Conservation (phyloP, 2,888 invertebrate species). For the Ethmia dodecea region DNA sequence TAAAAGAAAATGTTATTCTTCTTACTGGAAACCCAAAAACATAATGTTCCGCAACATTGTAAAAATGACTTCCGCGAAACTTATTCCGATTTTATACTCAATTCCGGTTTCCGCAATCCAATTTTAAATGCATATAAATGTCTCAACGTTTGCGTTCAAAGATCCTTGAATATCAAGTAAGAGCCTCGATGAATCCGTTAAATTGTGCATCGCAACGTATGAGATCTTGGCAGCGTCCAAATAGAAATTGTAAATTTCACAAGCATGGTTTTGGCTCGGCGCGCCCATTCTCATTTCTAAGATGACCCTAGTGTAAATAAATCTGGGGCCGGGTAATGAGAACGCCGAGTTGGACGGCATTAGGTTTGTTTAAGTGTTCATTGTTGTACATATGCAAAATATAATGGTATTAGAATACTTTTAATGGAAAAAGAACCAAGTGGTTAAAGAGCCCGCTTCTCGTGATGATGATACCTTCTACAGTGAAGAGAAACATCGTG, state of each 20-base stretch:
- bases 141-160: conserved; percentile 22
- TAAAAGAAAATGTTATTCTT: too few species aligned
- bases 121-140: conserved; percentile 28
- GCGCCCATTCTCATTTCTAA: conserved; percentile 48
- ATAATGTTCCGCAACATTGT: too few species aligned
- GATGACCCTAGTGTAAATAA: conserved; percentile 52
- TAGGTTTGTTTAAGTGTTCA: conserved; percentile 19
- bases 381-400: too few species aligned
- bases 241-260: conserved; percentile 42
- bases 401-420: too few species aligned
- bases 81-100: too few species aligned
- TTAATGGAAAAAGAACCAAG: too few species aligned
- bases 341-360: conserved; percentile 36
- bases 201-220: conserved; percentile 28
- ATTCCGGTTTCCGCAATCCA: conserved; percentile 9
- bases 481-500: too few species aligned
- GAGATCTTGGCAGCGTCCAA: conserved; percentile 26
- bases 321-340: conserved; percentile 47
- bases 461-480: too few species aligned
- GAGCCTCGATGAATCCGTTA: conserved; percentile 25
- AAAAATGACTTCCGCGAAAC: too few species aligned
- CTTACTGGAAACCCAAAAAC: too few species aligned
- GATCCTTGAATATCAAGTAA: conserved; percentile 28
- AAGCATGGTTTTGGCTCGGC: conserved; percentile 34
- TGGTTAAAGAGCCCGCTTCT: too few species aligned